A percentile compares a stretch with the other conserved stretches of the same genome.
phyloP scores from a whole-genome alignment of 2,888 invertebrate genomes.

The Melipona bicolor region DNA sequence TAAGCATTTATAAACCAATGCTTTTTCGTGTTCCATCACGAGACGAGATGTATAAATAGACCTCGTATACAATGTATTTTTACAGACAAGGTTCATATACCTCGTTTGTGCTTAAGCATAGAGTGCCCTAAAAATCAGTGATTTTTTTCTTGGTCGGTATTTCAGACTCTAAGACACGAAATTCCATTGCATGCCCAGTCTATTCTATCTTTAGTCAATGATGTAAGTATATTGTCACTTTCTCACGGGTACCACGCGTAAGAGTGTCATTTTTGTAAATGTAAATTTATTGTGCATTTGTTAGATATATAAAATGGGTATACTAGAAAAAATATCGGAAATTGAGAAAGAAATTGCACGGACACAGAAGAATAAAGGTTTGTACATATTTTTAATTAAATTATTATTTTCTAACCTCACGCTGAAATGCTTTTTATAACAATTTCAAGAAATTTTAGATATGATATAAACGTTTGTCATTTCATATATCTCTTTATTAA shows the following conservation, averaged over 20 bases:
- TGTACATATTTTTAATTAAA: conserved; percentile 33
- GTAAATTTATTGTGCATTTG: conserved; percentile 33
- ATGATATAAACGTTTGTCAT: background rate
- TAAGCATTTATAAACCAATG: no score
- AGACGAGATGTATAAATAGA: no score
- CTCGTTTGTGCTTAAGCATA: no score
- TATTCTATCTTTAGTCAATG: no score
- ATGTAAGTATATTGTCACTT: background rate
- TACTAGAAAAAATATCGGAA: conserved; percentile 99
- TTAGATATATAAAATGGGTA: conserved; percentile 90
- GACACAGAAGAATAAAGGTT: conserved; percentile 99
- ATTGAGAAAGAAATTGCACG: conserved; percentile 99
- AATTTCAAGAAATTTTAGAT: conserved; percentile 14
- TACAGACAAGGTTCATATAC: no score
- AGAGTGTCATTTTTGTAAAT: conserved; percentile 45
- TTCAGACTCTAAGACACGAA: no score
- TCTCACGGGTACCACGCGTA: conserved; percentile 7
- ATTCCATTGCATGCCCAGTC: no score
- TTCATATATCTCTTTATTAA: no score
- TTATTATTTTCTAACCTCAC: conserved; percentile 41
- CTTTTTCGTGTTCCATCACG: no score
- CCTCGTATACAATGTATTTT: no score
- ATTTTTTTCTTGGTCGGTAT: no score
- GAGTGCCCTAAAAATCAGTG: no score
- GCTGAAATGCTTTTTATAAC: conserved; percentile 21